phyloP scores from a whole-genome alignment of 1,140 invertebrate genomes.

The Coenobita brevimanus region DNA sequence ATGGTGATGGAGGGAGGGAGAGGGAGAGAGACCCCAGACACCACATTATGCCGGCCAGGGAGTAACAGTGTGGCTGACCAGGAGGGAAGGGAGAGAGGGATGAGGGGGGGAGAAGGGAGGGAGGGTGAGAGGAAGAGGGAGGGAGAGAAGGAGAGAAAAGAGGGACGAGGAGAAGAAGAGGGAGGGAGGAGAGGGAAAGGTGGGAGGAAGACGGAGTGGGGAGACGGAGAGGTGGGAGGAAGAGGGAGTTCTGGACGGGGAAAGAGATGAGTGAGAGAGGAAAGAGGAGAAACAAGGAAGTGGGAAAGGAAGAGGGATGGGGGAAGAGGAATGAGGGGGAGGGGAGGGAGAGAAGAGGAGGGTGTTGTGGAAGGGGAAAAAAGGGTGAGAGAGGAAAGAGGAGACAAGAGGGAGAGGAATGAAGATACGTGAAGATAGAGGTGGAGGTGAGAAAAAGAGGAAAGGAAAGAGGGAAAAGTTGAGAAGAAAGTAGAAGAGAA shows the following conservation, averaged over 20 bases:
- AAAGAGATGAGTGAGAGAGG: background rate
- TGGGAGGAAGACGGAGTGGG: background rate
- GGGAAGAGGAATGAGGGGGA: too few species aligned
- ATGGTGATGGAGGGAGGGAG: background rate
- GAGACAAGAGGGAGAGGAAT: too few species aligned
- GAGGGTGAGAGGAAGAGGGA: too few species aligned
- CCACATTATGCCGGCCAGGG: too few species aligned
- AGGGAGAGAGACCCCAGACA: too few species aligned
- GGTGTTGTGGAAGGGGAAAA: too few species aligned
- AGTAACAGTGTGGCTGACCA: background rate
- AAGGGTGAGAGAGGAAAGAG: too few species aligned
- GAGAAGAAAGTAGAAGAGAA: too few species aligned
- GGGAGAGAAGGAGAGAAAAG: background rate
- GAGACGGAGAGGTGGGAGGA: background rate
- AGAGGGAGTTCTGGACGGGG: background rate
- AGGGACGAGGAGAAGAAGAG: background rate
- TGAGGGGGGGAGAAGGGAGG: background rate
- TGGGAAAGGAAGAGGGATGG: background rate
- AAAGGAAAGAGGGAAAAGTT: too few species aligned
- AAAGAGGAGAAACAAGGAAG: background rate
- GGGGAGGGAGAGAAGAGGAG: too few species aligned
- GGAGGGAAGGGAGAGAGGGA: background rate
- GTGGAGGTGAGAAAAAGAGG: too few species aligned
- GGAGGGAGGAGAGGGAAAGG: background rate
- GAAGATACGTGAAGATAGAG: too few species aligned